Evolutionary conservation across 1,140 invertebrate genomes (phyloP).

Genomic region (Sarcophaga bullata): DNA sequence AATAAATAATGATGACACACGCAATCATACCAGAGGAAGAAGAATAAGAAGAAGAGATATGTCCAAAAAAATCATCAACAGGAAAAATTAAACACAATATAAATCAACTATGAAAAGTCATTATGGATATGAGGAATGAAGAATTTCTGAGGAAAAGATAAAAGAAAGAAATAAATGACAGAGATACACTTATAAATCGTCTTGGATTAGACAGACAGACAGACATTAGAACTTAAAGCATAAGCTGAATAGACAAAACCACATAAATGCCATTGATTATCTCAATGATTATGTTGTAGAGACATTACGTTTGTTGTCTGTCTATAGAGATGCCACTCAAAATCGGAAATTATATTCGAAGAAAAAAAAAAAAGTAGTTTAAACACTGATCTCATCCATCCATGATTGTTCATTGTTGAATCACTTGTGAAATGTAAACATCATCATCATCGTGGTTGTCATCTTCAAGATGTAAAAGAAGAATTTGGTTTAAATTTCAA

Average conservation of each 20-base stretch:
- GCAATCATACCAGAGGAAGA: neutral
- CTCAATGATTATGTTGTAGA: neutral
- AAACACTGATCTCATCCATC: neutral
- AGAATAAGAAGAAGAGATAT: neutral
- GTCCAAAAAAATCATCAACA: too few relatives aligned
- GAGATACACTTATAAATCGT: neutral
- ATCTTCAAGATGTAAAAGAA: neutral
- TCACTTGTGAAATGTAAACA: conserved; percentile 27
- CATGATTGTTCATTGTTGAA: neutral
- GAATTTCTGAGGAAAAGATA: neutral
- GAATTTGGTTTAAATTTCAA: conserved; percentile 38
- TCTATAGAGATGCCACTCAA: too few relatives aligned
- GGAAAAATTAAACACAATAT: conserved; percentile 8
- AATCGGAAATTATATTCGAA: too few relatives aligned
- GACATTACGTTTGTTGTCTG: neutral
- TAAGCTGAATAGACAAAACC: neutral
- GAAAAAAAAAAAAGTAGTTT: neutral
- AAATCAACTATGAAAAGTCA: neutral
- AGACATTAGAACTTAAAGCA: neutral
- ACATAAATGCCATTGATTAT: neutral
- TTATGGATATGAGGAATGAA: neutral
- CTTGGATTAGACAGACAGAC: neutral
- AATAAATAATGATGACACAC: conserved; percentile 18
- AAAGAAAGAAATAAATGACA: neutral
- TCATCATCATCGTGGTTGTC: neutral